Conservation (phyloP, 2,113 vertebrate genomes). For the Tringa solitaria region DNA sequence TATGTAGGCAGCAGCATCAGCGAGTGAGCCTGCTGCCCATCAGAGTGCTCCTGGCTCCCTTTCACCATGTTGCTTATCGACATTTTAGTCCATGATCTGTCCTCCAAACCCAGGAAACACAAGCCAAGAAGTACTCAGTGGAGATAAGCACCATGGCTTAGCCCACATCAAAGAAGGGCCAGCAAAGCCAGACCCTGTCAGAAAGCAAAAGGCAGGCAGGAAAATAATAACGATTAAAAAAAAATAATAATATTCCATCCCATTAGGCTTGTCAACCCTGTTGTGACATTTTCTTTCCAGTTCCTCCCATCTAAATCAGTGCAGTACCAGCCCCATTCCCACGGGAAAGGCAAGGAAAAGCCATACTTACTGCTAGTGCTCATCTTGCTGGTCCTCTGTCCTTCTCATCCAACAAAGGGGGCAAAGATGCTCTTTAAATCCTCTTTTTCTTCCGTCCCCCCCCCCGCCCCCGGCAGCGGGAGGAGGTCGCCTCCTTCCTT, state of each 20-base stretch:
- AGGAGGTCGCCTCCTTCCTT: background rate
- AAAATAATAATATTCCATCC: background rate
- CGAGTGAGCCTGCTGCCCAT: background rate
- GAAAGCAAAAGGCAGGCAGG: background rate
- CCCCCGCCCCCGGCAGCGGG: background rate
- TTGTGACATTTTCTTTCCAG: conserved; percentile 31
- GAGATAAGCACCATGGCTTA: background rate
- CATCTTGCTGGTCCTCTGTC: conserved; percentile 70
- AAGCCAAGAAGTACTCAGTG: conserved; percentile 1
- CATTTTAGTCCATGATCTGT: conserved; percentile 22
- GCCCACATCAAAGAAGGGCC: background rate
- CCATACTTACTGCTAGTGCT: conserved; percentile 80
- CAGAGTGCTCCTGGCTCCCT: background rate
- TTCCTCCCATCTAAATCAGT: conserved; percentile 20
- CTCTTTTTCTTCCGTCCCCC: background rate
- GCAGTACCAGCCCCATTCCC: conserved; percentile 23
- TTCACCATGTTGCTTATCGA: conserved; percentile 33
- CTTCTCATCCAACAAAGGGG: conserved; percentile 72
- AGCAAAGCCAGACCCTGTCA: background rate
- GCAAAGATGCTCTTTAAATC: conserved; percentile 47
- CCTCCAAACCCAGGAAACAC: conserved; percentile 3
- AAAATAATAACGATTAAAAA: background rate
- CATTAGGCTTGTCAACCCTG: background rate
- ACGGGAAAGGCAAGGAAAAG: conserved; percentile 45
- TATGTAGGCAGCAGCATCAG: background rate